Base-by-base conservation (phyloP, 2,888 invertebrate species). In the Elegia similella region DNA sequence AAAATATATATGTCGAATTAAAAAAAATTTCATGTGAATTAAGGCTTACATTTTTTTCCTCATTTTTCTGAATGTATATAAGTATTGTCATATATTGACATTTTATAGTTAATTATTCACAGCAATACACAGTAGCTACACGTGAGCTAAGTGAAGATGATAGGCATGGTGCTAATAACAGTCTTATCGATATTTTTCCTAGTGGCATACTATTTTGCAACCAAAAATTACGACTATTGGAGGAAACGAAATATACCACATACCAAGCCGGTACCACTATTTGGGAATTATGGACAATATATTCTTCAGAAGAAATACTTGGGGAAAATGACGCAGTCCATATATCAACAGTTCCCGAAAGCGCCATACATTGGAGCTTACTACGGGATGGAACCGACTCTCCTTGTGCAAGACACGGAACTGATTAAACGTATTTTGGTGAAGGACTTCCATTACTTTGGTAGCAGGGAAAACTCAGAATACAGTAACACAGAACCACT, bases 381-480 rank as follows among this genome's bases (percentile, higher is more conserved):
- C 57, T 83, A 73, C 29, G 86, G 85, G 1, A 84, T 84, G 0
- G 82, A 86, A 46, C 86, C 87, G 0, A 69, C 78, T 0, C 74
- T 84, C 13, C 67, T 86, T 17, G 60, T 86, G 1, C 73, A 80
- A 62, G 81, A 86, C 52, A 84, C 80, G 1, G 76, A 80, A 1
- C 47, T 83, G 1, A 64, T 86, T 15, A 87, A 84, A 54, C 63
- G 74, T 0, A 68, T 87, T 2, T 61, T 80, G 60, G 75, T 79
- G 0, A 84, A 84, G 56, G 84, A 87, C 55, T 86, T 80, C 63
- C 82, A 83, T 57, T 84, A 73, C 69, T 87, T 86, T 66, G 84
- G 69, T 54, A 73, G 81, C 16, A 73, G 86, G 42, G 86, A 85
- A 60, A 57, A 76, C 0, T 67, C 78, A 0, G 72, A 75, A 0